Conservation (phyloP, 2,797 vertebrate genomes). For the Enteromius treurensis region DNA sequence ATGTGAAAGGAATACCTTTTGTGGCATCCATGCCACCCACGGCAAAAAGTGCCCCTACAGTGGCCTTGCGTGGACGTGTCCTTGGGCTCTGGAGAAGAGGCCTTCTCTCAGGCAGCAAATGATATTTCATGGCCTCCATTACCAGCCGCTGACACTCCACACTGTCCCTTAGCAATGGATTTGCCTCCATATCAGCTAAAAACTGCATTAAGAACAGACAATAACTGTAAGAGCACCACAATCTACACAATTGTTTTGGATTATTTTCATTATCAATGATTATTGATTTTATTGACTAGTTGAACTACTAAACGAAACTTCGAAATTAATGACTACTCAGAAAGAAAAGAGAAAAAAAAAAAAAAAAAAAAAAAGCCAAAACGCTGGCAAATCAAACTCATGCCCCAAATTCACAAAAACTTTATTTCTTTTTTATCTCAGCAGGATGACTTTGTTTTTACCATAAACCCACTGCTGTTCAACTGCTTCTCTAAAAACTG, state of each 20-base stretch:
- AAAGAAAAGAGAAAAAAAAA: no score
- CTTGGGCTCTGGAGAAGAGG: constrained; percentile 94
- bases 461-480: not conserved
- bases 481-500: not conserved
- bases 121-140: constrained; percentile 99
- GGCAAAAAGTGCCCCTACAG: constrained; percentile 93
- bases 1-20: constrained; percentile 81
- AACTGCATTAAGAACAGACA: constrained; percentile 73
- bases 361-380: not conserved
- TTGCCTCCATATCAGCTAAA: constrained; percentile 92
- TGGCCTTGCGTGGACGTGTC: constrained; percentile 95
- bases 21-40: constrained; percentile 98
- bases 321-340: not conserved
- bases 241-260: not conserved
- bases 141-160: constrained; percentile 96
- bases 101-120: constrained; percentile 92
- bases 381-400: not conserved
- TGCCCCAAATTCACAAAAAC: not conserved
- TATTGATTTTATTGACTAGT: not conserved
- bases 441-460: constrained; percentile 1
- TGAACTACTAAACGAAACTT: not conserved
- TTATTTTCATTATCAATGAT: not conserved
- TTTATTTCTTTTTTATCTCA: not conserved
- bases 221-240: constrained; percentile 16
- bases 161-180: constrained; percentile 89